phyloP scores from a whole-genome alignment of 2,113 vertebrate species.

The Bubo scandiacus region DNA sequence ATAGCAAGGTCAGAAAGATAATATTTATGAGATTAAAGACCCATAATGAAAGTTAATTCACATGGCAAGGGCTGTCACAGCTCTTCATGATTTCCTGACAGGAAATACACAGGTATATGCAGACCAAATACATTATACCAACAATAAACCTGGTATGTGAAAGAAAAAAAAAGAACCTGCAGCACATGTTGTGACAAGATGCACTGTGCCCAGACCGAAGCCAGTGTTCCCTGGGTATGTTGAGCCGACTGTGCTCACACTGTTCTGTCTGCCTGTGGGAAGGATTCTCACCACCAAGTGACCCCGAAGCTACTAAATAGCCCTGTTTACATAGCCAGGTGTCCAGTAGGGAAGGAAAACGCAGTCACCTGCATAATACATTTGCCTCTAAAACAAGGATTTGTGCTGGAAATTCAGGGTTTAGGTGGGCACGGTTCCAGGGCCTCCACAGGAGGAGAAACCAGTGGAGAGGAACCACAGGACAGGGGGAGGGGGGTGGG shows the following conservation, averaged over 20 bases:
- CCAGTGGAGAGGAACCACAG: background rate
- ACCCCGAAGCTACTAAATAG: background rate
- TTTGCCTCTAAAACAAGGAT: background rate
- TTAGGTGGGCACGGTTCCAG: background rate
- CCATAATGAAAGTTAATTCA: background rate
- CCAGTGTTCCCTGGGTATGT: accelerated
- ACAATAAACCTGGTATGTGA: background rate
- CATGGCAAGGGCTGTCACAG: background rate
- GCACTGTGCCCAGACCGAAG: background rate
- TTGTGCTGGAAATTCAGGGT: background rate
- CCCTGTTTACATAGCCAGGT: background rate
- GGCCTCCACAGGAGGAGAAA: background rate
- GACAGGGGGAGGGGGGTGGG: no score
- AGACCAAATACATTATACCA: background rate
- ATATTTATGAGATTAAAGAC: background rate
- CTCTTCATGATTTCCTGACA: background rate
- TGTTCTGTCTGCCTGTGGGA: background rate
- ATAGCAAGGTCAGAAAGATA: background rate
- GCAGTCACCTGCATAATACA: background rate
- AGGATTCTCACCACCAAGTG: background rate
- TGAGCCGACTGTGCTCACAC: background rate
- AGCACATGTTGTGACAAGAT: background rate
- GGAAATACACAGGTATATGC: background rate
- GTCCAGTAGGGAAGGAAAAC: background rate
- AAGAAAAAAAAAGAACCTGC: background rate